Base-by-base conservation (phyloP, 2,888 invertebrate species). In the Hydrotaea cyrtoneurina region DNA sequence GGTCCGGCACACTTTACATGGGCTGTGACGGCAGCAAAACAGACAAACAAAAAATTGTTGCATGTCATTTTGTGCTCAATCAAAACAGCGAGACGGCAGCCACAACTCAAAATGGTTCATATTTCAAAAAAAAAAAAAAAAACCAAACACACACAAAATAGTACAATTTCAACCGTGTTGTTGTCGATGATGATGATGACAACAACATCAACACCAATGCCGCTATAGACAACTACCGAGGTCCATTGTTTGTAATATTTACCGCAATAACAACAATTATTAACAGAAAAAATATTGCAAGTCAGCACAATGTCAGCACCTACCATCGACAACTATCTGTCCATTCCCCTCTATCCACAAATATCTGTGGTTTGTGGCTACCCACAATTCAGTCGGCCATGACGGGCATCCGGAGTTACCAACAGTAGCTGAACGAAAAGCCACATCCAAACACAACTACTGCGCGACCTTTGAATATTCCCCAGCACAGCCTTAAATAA, bases 271-370 rank as follows among this genome's bases (percentile, higher is more conserved):
- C 74, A 85, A 76, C 50, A 62, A 80, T 74, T 71, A 62, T 72
- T 59, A 75, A 59, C 26, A 73, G 26, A 72, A 80, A 17, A 73
- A 43, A 72, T 82, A 86, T 85, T 90, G 90, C 90, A 90, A 90
- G 90, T 90, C 90, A 90, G 88, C 78, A 80, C 59, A 73, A 77
- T 87, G 85, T 85, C 87, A 69, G 80, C 75, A 80, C 10, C 50
- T 57, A 19, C 57, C 23, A 57, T 31, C 7, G 21, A 11, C 23
- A 15, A 59, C 11, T 59, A 26, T 59, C 59, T 15, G 26, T 55
- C 19, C 50, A n/a, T 1, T 50, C 50, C n/a, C n/a, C 7, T 39
- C 39, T 39, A 39, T 39, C 4, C 39, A 39, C 39, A 4, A 39
- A 39, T 13, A 10, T 39, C 2, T 39, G 39, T 39, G 3, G 39